These are phyloP conservation scores for Eugnorisma glareosa DNA, from an alignment of 2,888 invertebrate species.

Conservation along the genomic window DNA sequence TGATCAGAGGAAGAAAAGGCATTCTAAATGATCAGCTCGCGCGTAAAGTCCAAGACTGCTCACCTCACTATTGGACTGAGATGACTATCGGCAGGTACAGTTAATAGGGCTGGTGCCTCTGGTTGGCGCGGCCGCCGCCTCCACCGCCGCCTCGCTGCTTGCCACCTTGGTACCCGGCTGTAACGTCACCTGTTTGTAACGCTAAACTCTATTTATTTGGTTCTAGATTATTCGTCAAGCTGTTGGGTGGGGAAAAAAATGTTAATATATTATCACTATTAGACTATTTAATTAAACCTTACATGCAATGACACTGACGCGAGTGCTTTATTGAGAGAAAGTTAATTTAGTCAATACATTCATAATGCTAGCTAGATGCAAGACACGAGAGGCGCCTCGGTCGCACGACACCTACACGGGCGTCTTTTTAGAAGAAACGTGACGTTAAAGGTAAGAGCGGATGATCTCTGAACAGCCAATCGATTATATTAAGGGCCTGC, in stretches of 20 bases:
- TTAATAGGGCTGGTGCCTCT: slow-evolving; percentile 97
- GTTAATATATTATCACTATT: slow-evolving; percentile 46
- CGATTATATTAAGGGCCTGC: slow-evolving; percentile 12
- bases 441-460: slow-evolving; percentile 8
- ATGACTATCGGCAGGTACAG: slow-evolving; percentile 88
- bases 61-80: slow-evolving; percentile 89
- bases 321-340: slow-evolving; percentile 40
- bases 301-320: slow-evolving; percentile 50
- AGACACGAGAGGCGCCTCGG: slow-evolving; percentile 61
- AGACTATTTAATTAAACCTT: slow-evolving; percentile 37
- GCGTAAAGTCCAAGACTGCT: slow-evolving; percentile 55
- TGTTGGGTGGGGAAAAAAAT: slow-evolving; percentile 46
- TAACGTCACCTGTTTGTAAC: slow-evolving; percentile 73
- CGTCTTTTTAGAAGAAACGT: slow-evolving; percentile 22
- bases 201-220: slow-evolving; percentile 63
- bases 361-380: slow-evolving; percentile 51
- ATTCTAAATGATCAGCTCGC: slow-evolving; percentile 19
- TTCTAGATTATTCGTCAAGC: slow-evolving; percentile 52
- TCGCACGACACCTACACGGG: slow-evolving; percentile 62
- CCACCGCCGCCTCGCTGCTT: slow-evolving; percentile 95
- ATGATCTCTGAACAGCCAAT: slow-evolving; percentile 36
- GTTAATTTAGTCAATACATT: slow-evolving; percentile 54
- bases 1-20: slow-evolving; percentile 6
- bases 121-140: slow-evolving; percentile 94
- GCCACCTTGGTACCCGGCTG: slow-evolving; percentile 94